Evolutionary conservation across 1,140 invertebrate genomes (phyloP).

Genomic region (Caenorhabditis briggsae): DNA sequence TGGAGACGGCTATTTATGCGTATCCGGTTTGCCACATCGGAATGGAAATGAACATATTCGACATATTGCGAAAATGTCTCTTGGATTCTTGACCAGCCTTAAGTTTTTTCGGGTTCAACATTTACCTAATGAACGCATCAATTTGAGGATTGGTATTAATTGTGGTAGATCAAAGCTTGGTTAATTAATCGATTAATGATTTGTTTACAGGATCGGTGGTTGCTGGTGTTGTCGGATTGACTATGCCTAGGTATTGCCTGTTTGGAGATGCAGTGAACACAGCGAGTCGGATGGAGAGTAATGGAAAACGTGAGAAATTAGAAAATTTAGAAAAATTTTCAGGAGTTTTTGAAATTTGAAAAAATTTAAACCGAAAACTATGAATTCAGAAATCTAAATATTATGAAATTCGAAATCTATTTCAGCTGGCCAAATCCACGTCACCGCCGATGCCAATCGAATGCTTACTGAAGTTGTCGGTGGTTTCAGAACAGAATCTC

Average conservation of each 20-base stretch:
- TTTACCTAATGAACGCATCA: slow-evolving; percentile 86
- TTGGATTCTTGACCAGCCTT: slow-evolving; percentile 81
- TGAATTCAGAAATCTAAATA: no score
- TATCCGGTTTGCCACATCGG: slow-evolving; percentile 81
- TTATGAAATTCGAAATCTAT: not conserved
- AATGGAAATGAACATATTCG: slow-evolving; percentile 82
- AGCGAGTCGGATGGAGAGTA: slow-evolving; percentile 88
- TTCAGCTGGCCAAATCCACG: slow-evolving; percentile 73
- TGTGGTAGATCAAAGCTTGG: slow-evolving; percentile 72
- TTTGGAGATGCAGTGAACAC: slow-evolving; percentile 96
- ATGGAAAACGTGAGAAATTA: slow-evolving; percentile 71
- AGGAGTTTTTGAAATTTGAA: no score
- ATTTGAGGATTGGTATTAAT: slow-evolving; percentile 83
- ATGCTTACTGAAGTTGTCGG: slow-evolving; percentile 63
- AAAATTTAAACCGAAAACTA: not conserved
- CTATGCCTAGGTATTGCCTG: slow-evolving; percentile 79
- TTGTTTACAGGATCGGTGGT: slow-evolving; percentile 62
- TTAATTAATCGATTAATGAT: not conserved
- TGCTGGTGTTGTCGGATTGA: slow-evolving; percentile 77
- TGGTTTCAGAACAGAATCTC: slow-evolving; percentile 67
- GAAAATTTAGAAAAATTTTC: no score
- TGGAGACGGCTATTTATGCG: slow-evolving; percentile 85
- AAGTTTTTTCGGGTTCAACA: slow-evolving; percentile 88
- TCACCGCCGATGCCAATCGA: slow-evolving; percentile 69
- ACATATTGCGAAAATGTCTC: slow-evolving; percentile 81